phyloP scores from a whole-genome alignment of 2,113 vertebrate genomes.

The Lepisosteus osseus region DNA sequence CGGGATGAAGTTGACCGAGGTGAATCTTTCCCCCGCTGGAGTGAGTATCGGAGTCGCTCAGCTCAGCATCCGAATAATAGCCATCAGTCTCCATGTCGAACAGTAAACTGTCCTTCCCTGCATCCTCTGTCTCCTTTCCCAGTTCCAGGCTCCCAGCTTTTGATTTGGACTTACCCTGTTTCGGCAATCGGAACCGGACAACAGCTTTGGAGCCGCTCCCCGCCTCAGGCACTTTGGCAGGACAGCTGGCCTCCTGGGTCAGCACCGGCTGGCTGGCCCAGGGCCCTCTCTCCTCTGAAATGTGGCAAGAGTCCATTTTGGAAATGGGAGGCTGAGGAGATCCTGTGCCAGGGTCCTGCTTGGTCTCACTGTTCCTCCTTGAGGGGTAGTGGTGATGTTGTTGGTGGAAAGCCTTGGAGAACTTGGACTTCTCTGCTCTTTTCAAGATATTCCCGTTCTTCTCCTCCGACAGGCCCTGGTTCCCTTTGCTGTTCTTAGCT shows the following conservation, averaged over 20 bases:
- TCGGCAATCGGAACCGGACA: constrained; percentile 70
- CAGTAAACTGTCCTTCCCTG: constrained; percentile 61
- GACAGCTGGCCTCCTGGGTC: constrained; percentile 51
- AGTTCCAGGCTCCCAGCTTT: constrained; percentile 48
- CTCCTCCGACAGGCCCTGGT: constrained; percentile 27
- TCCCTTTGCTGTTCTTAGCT: constrained; percentile 36
- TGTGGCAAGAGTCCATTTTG: constrained; percentile 74
- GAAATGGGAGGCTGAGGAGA: constrained; percentile 69
- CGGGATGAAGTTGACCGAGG: constrained; percentile 74
- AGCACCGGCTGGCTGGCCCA: constrained; percentile 48
- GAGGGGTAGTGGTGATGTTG: constrained; percentile 45
- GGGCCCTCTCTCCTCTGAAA: constrained; percentile 49
- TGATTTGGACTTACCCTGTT: constrained; percentile 69
- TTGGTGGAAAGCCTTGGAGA: constrained; percentile 38
- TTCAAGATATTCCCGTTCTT: constrained; percentile 25
- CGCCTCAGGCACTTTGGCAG: constrained; percentile 70
- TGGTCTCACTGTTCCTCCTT: constrained; percentile 43
- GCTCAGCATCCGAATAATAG: constrained; percentile 89
- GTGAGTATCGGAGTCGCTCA: constrained; percentile 81
- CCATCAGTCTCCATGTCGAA: constrained; percentile 81
- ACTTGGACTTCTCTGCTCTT: constrained; percentile 40
- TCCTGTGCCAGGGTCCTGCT: constrained; percentile 44
- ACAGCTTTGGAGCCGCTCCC: constrained; percentile 56
- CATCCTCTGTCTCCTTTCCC: constrained; percentile 21
- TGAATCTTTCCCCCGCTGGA: constrained; percentile 63